phyloP scores from a whole-genome alignment of 2,888 invertebrate genomes.

The Dicranocentrus wangi region DNA sequence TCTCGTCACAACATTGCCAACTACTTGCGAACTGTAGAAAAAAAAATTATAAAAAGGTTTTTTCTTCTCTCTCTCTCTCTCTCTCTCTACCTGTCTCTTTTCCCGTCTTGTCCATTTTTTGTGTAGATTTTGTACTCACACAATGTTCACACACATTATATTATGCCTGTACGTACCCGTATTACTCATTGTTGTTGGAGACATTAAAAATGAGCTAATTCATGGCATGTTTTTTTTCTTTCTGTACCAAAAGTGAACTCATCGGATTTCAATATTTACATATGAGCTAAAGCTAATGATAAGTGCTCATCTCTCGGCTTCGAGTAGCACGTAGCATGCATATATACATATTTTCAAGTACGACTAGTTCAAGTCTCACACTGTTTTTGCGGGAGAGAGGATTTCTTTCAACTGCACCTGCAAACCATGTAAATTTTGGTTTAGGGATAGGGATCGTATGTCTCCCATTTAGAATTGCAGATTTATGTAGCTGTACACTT shows the following conservation, averaged over 20 bases:
- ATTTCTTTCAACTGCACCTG: not conserved
- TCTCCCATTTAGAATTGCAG: not conserved
- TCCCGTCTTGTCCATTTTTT: not conserved
- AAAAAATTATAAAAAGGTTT: constrained; percentile 15
- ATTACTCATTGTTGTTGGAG: too few relatives aligned
- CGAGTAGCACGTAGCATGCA: not conserved
- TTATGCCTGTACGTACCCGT: too few relatives aligned
- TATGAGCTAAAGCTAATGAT: not conserved
- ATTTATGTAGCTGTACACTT: not conserved
- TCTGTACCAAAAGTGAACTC: not conserved
- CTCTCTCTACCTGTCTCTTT: too few relatives aligned
- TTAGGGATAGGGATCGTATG: not conserved
- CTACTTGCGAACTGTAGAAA: constrained; percentile 39
- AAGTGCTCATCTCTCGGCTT: not conserved
- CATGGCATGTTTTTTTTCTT: too few relatives aligned
- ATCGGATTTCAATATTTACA: not conserved
- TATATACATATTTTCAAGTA: not conserved
- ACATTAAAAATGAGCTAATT: too few relatives aligned
- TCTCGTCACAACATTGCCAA: constrained; percentile 26
- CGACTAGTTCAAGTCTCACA: not conserved
- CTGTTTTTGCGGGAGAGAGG: not conserved
- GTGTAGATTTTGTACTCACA: not conserved
- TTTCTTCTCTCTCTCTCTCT: not conserved
- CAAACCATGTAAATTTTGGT: not conserved
- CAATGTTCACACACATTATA: not conserved